phyloP scores from a whole-genome alignment of 2,888 invertebrate species.

The Cremastobaeus sp. region DNA sequence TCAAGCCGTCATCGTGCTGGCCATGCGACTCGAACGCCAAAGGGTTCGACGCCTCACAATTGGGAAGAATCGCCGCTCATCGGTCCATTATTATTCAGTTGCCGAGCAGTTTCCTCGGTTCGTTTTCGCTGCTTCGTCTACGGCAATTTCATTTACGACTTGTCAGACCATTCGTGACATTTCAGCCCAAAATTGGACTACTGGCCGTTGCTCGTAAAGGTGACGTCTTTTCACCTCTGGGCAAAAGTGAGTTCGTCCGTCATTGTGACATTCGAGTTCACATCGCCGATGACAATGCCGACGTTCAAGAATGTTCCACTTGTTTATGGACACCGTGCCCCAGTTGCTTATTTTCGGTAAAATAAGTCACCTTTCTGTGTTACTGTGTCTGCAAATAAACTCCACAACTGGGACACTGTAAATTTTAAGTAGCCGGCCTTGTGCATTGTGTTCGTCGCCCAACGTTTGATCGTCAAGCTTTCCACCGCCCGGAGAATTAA shows the following conservation, averaged over 20 bases:
- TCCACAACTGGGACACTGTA: slow-evolving; percentile 30
- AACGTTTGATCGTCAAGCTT: slow-evolving; percentile 10
- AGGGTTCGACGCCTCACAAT: slow-evolving; percentile 65
- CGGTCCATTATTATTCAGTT: slow-evolving; percentile 68
- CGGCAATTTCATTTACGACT: slow-evolving; percentile 45
- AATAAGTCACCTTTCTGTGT: neutral
- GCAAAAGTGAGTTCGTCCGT: slow-evolving; percentile 26
- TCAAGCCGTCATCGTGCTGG: neutral
- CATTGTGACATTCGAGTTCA: slow-evolving; percentile 39
- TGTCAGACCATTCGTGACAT: slow-evolving; percentile 46
- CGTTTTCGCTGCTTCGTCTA: slow-evolving; percentile 10
- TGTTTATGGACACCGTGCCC: slow-evolving; percentile 42
- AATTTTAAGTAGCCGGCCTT: slow-evolving; percentile 19
- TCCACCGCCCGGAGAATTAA: neutral
- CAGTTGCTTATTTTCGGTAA: slow-evolving; percentile 31
- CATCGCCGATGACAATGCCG: slow-evolving; percentile 11
- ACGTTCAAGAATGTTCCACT: slow-evolving; percentile 20
- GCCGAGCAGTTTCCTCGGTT: slow-evolving; percentile 7
- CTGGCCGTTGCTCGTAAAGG: slow-evolving; percentile 34
- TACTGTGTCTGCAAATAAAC: neutral
- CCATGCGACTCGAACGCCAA: slow-evolving; percentile 59
- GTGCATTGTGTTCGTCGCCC: neutral
- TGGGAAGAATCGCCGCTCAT: slow-evolving; percentile 70
- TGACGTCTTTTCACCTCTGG: slow-evolving; percentile 37
- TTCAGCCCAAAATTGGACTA: slow-evolving; percentile 55